Conservation (phyloP, 2,888 invertebrate species). For the Patella pellucida region DNA sequence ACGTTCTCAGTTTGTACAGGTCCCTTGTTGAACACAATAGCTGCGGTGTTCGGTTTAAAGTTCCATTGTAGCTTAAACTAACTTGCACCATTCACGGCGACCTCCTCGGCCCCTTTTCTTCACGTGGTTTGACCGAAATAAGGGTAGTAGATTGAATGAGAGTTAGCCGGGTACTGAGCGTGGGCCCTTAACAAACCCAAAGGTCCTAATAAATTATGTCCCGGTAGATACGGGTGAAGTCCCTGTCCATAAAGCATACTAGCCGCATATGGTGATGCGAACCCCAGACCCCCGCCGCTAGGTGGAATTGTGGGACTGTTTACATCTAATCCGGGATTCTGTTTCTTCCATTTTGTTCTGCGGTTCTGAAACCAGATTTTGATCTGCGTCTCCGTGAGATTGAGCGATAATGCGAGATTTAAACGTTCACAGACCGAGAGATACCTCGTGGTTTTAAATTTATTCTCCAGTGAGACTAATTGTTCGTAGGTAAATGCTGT, state of each 20-base stretch:
- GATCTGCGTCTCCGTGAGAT: slow-evolving; percentile 94
- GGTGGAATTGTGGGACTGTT: slow-evolving; percentile 70
- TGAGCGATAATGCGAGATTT: slow-evolving; percentile 92
- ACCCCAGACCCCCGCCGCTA: slow-evolving; percentile 50
- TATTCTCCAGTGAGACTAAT: slow-evolving; percentile 96
- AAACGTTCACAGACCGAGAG: slow-evolving; percentile 97
- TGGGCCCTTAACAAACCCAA: slow-evolving; percentile 58
- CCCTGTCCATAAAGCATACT: slow-evolving; percentile 61
- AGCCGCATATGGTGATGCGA: slow-evolving; percentile 57
- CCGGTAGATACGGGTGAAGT: slow-evolving; percentile 59
- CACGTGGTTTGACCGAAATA: slow-evolving; percentile 44
- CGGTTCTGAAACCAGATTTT: slow-evolving; percentile 80
- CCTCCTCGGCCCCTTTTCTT: background rate
- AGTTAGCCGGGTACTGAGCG: slow-evolving; percentile 50
- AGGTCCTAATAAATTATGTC: slow-evolving; percentile 56
- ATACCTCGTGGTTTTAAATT: slow-evolving; percentile 95
- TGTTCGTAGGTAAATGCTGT: slow-evolving; percentile 99
- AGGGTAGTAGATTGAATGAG: slow-evolving; percentile 52
- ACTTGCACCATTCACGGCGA: background rate
- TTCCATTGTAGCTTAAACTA: slow-evolving; percentile 6
- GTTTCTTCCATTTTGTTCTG: slow-evolving; percentile 99
- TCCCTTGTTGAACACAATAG: slow-evolving; percentile 6
- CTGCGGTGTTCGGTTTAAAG: background rate
- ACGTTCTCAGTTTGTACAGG: slow-evolving; percentile 5
- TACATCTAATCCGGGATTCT: slow-evolving; percentile 98